A percentile compares a stretch with the other conserved stretches of the same genome.
Conservation (phyloP, 2,113 vertebrate species). For the Boulengerochromis microlepis region DNA sequence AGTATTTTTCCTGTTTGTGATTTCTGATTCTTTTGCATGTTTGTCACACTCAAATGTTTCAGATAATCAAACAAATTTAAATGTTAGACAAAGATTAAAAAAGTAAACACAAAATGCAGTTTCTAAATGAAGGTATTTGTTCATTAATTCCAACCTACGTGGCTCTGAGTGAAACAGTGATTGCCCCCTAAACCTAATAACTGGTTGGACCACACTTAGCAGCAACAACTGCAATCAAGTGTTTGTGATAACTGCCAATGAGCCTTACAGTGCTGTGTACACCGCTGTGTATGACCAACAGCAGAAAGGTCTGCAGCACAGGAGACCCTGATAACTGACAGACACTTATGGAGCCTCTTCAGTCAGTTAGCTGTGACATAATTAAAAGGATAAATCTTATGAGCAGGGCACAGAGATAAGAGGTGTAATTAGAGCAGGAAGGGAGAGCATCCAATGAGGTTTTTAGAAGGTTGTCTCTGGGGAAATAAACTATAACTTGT, state of each 20-base stretch:
- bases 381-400: constrained; percentile 70
- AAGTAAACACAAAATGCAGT: neutral
- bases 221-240: neutral
- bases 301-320: constrained; percentile 24
- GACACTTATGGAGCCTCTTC: constrained; percentile 39
- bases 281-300: neutral
- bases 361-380: constrained; percentile 55
- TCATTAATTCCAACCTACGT: neutral
- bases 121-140: neutral
- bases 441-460: constrained; percentile 34
- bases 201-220: neutral
- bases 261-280: neutral
- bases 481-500: constrained; percentile 63
- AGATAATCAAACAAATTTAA: neutral
- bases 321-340: constrained; percentile 38
- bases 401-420: constrained; percentile 61
- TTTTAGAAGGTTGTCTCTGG: constrained; percentile 29
- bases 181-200: neutral
- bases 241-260: neutral
- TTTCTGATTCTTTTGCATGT: neutral
- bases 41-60: neutral
- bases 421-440: constrained; percentile 50
- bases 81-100: neutral
- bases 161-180: neutral
- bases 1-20: neutral